These are phyloP conservation scores for Phallusia fumigata DNA, from an alignment of 23 tunicate species.

Conservation along the genomic window DNA sequence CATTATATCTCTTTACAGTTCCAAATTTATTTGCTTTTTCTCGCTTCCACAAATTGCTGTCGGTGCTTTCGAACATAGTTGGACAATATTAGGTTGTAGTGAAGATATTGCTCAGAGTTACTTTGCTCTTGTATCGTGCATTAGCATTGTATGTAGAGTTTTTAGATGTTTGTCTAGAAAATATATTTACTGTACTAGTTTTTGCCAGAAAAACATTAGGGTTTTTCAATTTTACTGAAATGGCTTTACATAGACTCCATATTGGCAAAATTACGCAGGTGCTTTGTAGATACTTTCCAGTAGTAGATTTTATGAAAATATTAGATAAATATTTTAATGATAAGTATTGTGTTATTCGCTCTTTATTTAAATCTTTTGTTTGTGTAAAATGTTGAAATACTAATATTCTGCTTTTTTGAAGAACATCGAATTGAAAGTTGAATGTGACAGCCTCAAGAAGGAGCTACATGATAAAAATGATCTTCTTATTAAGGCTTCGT, in stretches of 20 bases:
- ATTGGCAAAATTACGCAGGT: slow-evolving; percentile 79
- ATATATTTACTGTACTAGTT: neutral
- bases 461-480: slow-evolving; percentile 80
- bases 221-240: neutral
- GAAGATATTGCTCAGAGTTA: neutral
- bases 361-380: too few species aligned
- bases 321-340: too few species aligned
- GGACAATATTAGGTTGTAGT: neutral
- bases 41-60: neutral
- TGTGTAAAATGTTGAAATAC: too few species aligned
- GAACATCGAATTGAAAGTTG: slow-evolving; percentile 92
- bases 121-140: neutral
- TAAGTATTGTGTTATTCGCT: too few species aligned
- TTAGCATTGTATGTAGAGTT: neutral
- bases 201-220: too few species aligned
- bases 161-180: neutral
- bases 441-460: slow-evolving; percentile 74
- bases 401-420: slow-evolving; percentile 19
- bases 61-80: neutral
- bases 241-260: slow-evolving; percentile 7
- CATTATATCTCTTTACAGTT: neutral
- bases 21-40: neutral
- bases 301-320: too few species aligned
- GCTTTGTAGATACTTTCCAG: neutral
- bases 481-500: slow-evolving; percentile 86